These are phyloP conservation scores for Malacoraja senta DNA, from an alignment of 2,797 vertebrate genomes.

Conservation along the genomic window DNA sequence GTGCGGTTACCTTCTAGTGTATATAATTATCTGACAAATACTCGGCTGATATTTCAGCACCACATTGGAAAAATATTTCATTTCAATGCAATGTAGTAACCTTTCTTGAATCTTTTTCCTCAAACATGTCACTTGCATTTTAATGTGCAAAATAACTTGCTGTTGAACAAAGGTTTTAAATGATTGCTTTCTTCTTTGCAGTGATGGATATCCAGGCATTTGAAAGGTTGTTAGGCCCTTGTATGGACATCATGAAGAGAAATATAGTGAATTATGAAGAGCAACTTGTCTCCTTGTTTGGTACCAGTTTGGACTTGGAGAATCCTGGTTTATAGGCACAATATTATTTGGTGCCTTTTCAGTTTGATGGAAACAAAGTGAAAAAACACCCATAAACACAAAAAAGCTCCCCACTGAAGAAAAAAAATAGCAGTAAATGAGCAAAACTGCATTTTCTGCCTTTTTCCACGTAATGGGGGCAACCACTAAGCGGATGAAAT, in stretches of 20 bases:
- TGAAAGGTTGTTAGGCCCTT: conserved; percentile 92
- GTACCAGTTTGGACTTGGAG: conserved; percentile 93
- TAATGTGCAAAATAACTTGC: background rate
- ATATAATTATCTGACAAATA: background rate
- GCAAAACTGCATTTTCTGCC: conserved; percentile 26
- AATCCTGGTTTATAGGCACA: conserved; percentile 69
- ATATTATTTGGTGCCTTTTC: conserved; percentile 57
- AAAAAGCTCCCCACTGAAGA: conserved; percentile 13
- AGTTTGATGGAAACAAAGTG: conserved; percentile 57
- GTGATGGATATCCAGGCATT: conserved; percentile 97
- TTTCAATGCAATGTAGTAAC: background rate
- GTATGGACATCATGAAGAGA: conserved; percentile 99
- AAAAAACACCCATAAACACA: conserved; percentile 38
- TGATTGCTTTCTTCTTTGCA: conserved; percentile 50
- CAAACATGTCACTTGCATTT: background rate
- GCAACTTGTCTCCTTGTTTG: conserved; percentile 95
- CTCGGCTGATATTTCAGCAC: background rate
- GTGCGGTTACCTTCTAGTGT: background rate
- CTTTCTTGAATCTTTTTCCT: background rate
- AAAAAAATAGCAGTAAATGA: conserved; percentile 27
- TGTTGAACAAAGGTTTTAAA: background rate
- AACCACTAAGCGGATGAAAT: background rate
- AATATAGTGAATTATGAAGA: conserved; percentile 96
- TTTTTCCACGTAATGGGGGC: conserved; percentile 7
- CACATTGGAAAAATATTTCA: background rate